A percentile compares a stretch with the other conserved stretches of the same genome.
Conservation (phyloP, 2,113 vertebrate genomes). For the Nothoprocta pentlandii region DNA sequence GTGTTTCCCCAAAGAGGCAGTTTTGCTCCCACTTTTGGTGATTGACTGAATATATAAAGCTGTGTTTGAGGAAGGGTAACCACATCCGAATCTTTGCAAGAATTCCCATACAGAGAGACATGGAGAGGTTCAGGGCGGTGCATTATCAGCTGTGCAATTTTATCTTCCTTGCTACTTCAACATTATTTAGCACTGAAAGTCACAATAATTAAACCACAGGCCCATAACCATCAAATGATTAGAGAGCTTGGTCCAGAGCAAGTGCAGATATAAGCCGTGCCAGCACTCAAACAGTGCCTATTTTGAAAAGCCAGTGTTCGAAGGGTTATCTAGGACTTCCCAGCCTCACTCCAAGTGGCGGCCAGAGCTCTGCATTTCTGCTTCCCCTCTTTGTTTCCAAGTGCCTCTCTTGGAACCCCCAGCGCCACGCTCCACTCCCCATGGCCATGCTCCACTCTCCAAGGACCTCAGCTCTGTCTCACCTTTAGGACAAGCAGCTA, state of each 20-base stretch:
- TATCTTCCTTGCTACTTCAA: neutral
- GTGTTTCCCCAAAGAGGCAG: neutral
- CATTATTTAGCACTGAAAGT: neutral
- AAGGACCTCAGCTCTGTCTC: neutral
- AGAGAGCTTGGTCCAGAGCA: neutral
- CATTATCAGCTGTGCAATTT: neutral
- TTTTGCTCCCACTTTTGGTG: neutral
- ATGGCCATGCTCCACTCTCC: neutral
- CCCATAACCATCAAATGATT: neutral
- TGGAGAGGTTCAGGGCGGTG: accelerated
- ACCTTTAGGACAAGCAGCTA: neutral
- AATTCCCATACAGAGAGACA: accelerated
- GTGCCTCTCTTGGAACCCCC: constrained; percentile 12
- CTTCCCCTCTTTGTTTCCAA: constrained; percentile 60
- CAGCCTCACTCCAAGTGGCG: constrained; percentile 39
- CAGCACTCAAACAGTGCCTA: constrained; percentile 52
- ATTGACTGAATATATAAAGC: neutral
- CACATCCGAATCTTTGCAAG: neutral
- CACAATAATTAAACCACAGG: neutral
- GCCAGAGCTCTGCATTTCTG: constrained; percentile 40
- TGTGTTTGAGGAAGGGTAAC: neutral
- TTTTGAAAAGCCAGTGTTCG: neutral
- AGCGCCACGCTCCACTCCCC: neutral
- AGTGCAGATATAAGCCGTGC: neutral
- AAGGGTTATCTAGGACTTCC: constrained; percentile 63